A percentile compares a stretch with the other conserved stretches of the same genome.
These are phyloP conservation scores for Lasius platythorax DNA, from an alignment of 2,888 invertebrate genomes.

Conservation along the genomic window DNA sequence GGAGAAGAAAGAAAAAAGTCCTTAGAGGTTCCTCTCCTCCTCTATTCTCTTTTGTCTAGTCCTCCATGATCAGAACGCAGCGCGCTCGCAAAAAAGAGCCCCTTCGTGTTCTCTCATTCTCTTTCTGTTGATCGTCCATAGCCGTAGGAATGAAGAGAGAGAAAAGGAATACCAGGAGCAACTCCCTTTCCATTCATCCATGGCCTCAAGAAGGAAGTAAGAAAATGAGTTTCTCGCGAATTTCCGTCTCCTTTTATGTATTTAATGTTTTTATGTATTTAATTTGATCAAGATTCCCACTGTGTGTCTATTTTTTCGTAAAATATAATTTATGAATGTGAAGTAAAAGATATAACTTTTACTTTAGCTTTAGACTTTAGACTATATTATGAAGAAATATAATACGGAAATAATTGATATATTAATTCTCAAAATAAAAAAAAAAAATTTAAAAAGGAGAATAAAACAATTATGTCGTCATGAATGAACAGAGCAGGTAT, in stretches of 20 bases:
- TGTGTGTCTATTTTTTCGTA: constrained; percentile 21
- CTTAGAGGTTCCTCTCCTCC: constrained; percentile 8
- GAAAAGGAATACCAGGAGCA: constrained; percentile 25
- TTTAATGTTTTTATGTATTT: constrained; percentile 29
- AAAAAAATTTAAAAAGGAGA: background rate
- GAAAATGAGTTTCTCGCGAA: constrained; percentile 42
- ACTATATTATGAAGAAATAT: background rate
- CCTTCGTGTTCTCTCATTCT: constrained; percentile 40
- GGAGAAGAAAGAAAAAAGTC: background rate
- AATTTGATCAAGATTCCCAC: background rate
- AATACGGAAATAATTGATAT: constrained; percentile 18
- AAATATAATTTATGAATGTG: background rate
- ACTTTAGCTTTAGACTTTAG: background rate
- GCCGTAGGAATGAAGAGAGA: constrained; percentile 19
- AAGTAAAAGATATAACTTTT: background rate
- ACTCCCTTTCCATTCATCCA: constrained; percentile 35
- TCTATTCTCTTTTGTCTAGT: constrained; percentile 44
- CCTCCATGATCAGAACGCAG: constrained; percentile 27
- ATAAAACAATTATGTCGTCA: constrained; percentile 9
- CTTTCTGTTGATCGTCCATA: constrained; percentile 29
- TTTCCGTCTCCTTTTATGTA: constrained; percentile 19
- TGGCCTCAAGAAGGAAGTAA: constrained; percentile 52
- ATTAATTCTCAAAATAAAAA: constrained; percentile 21
- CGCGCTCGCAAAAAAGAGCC: constrained; percentile 33
- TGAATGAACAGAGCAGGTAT: background rate